Base-by-base conservation (phyloP, 2,797 vertebrate genomes). In the Triplophysa yarkandensis region DNA sequence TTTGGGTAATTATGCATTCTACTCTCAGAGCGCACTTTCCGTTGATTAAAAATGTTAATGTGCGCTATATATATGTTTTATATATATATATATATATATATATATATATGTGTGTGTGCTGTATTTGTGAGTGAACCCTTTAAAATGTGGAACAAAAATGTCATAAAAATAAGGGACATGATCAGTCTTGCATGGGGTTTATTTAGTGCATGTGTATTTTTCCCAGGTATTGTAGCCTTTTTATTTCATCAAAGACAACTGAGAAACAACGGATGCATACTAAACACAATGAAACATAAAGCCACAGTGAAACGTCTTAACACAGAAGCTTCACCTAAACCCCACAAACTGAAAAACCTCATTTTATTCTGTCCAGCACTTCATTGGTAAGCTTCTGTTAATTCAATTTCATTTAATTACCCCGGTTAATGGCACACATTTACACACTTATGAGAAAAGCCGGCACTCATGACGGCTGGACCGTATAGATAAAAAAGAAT, bases 391-490 rank as follows among this genome's bases (percentile, higher is more conserved):
- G 34, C 66, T 23, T 61, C 73, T 58, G 17, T 58, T 77, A 76
- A 75, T 78, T 81, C 17, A 61, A 71, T 79, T 77, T 27, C 21
- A 63, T 70, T 71, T 28, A 79, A 77, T 79, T 77, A 81, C 36
- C 36, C 17, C 44, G 65, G 39, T 71, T 77, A 79, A 77, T 77
- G 50, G n/a, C n/a, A n/a, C n/a, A 50, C 71, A 64, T 74, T 76
- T 52, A 60, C 71, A 68, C 65, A 46, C 71, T 50, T 41, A 39
- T 41, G 73, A 65, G 55, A 25, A 79, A 65, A 74, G 54, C 34
- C 16, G 8, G 60, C 4, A 19, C 23, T 70, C 70, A 77, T 63
- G 80, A 74, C 46, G 36, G 25, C 67, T 57, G 41, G 69, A 43
- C 46, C 27, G 27, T 71, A 43, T 39, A 78, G 74, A 82, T 79